These are phyloP conservation scores for Colossoma macropomum DNA, from an alignment of 2,113 vertebrate genomes.

Conservation along the genomic window DNA sequence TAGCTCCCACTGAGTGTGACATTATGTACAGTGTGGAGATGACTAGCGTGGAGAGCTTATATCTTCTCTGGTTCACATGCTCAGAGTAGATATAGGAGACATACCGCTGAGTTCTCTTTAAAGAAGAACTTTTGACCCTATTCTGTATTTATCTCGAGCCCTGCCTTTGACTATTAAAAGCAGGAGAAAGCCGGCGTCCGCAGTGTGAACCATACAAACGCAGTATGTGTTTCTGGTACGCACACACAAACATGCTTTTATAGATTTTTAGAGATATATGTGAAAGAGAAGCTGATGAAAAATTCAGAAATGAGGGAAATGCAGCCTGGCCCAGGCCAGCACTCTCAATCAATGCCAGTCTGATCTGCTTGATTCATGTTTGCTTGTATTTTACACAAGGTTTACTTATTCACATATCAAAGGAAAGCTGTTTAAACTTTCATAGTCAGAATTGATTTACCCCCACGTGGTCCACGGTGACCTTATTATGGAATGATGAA, in stretches of 20 bases:
- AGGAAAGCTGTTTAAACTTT: constrained; percentile 57
- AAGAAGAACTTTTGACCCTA: background rate
- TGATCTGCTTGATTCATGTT: constrained; percentile 18
- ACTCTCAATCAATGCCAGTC: background rate
- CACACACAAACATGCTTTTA: background rate
- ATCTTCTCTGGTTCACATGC: background rate
- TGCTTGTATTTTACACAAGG: constrained; percentile 42
- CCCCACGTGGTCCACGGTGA: constrained; percentile 16
- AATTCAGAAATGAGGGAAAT: constrained; percentile 28
- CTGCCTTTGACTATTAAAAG: background rate
- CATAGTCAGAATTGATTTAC: constrained; percentile 47
- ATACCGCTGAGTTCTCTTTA: background rate
- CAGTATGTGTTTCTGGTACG: background rate
- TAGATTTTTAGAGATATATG: background rate
- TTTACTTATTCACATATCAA: constrained; percentile 52
- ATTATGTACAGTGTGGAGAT: constrained; percentile 18
- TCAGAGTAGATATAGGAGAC: too few relatives aligned
- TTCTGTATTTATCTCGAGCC: background rate
- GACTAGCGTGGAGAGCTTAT: constrained; percentile 1
- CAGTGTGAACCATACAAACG: background rate
- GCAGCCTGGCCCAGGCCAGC: background rate
- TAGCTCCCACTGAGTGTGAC: constrained; percentile 32
- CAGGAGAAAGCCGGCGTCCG: background rate
- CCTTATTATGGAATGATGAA: constrained; percentile 18
- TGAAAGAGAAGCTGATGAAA: constrained; percentile 18